These are phyloP conservation scores for Damaliscus lunatus DNA, from an alignment of 2,113 vertebrate species.

Conservation along the genomic window DNA sequence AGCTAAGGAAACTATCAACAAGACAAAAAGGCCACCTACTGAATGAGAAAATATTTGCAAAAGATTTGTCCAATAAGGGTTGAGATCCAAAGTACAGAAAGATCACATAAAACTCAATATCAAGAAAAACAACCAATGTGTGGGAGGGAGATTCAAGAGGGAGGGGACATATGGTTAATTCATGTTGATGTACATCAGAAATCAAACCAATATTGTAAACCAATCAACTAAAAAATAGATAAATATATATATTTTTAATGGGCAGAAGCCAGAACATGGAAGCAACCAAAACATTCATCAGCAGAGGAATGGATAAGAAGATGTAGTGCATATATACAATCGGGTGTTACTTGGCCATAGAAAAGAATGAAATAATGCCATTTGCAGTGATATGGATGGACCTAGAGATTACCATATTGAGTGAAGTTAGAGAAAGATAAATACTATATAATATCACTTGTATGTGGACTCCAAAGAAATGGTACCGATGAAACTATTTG, in stretches of 20 bases:
- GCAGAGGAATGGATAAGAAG: neutral
- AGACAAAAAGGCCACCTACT: neutral
- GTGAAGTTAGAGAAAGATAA: neutral
- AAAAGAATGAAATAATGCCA: neutral
- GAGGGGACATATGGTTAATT: neutral
- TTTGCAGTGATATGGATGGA: neutral
- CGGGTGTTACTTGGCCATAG: neutral
- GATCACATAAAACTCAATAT: neutral
- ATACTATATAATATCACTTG: neutral
- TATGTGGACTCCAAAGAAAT: neutral
- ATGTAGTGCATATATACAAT: neutral
- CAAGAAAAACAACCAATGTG: neutral
- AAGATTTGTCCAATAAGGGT: neutral
- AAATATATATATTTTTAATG: neutral
- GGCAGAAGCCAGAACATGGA: neutral
- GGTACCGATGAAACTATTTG: neutral
- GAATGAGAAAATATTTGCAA: neutral
- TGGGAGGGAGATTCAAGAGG: neutral
- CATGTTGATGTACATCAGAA: neutral
- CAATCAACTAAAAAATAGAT: neutral
- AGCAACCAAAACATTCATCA: neutral
- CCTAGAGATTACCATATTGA: neutral
- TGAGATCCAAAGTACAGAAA: neutral
- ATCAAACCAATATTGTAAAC: neutral
- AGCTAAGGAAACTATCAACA: neutral